phyloP scores from a whole-genome alignment of 2,113 vertebrate species.

The Labeo catla region DNA sequence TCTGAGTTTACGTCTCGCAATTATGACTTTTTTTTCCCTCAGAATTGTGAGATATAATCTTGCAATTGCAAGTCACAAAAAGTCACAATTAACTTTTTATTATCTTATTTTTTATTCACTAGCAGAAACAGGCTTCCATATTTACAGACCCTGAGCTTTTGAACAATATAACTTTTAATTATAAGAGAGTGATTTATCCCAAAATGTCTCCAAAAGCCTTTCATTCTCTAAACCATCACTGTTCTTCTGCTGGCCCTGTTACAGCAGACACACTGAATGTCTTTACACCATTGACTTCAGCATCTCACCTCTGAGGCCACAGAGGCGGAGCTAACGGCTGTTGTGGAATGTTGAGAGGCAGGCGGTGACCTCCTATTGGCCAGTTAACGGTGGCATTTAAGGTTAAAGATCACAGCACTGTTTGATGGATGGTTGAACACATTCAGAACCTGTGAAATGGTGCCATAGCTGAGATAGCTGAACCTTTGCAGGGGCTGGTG shows the following conservation, averaged over 20 bases:
- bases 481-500: slow-evolving; percentile 1
- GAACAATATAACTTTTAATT: not conserved
- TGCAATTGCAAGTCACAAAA: too few relatives aligned
- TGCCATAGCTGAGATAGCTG: slow-evolving; percentile 50
- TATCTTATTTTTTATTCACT: too few relatives aligned
- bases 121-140: too few relatives aligned
- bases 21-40: too few relatives aligned
- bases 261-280: not conserved
- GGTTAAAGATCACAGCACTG: slow-evolving; percentile 60
- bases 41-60: too few relatives aligned
- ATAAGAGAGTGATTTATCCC: not conserved
- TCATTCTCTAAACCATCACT: not conserved
- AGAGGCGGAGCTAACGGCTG: slow-evolving; percentile 34
- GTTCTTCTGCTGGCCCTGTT: not conserved
- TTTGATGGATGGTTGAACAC: slow-evolving; percentile 60
- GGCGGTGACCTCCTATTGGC: slow-evolving; percentile 5
- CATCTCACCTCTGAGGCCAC: slow-evolving; percentile 13
- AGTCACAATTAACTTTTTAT: too few relatives aligned
- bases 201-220: not conserved
- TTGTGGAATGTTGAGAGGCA: slow-evolving; percentile 25
- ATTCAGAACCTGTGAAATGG: slow-evolving; percentile 50
- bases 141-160: not conserved
- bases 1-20: too few relatives aligned
- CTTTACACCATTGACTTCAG: not conserved
- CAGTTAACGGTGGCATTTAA: slow-evolving; percentile 44